Conservation (phyloP, 2,888 invertebrate species). For the Alsophila aescularia region DNA sequence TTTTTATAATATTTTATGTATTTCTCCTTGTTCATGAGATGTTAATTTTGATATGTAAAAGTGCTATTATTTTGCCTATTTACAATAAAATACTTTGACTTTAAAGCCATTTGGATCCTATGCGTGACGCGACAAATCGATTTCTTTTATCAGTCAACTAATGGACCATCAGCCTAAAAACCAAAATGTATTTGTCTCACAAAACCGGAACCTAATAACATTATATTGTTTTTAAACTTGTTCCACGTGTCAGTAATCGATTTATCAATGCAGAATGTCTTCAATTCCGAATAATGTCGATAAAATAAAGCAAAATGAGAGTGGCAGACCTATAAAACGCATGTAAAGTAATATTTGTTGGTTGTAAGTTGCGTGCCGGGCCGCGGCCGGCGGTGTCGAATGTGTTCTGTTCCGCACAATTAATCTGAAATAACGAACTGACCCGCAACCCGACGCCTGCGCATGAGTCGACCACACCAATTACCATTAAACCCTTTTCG, state of each 20-base stretch:
- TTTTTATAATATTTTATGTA: too few relatives aligned
- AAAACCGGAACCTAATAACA: too few relatives aligned
- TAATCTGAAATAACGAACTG: slow-evolving; percentile 79
- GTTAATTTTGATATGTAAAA: too few relatives aligned
- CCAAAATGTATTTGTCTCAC: too few relatives aligned
- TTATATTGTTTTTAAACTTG: too few relatives aligned
- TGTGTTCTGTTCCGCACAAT: slow-evolving; percentile 78
- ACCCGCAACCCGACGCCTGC: slow-evolving; percentile 74
- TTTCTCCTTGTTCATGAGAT: too few relatives aligned
- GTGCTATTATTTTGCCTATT: too few relatives aligned
- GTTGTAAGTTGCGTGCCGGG: slow-evolving; percentile 53
- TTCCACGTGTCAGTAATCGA: neutral
- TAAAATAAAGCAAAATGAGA: neutral
- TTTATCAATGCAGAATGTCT: neutral
- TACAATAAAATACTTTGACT: too few relatives aligned
- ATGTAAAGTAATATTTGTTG: slow-evolving; percentile 38
- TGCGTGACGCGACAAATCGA: too few relatives aligned
- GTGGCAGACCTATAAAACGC: slow-evolving; percentile 30
- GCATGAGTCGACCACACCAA: slow-evolving; percentile 65
- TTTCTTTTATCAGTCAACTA: too few relatives aligned
- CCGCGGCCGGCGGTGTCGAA: slow-evolving; percentile 61
- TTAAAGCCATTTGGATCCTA: too few relatives aligned
- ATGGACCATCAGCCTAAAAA: too few relatives aligned
- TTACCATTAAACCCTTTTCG: slow-evolving; percentile 63
- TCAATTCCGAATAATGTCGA: neutral